Evolutionary conservation across 1,140 invertebrate species (phyloP).

Genomic region (Drosophila miranda): DNA sequence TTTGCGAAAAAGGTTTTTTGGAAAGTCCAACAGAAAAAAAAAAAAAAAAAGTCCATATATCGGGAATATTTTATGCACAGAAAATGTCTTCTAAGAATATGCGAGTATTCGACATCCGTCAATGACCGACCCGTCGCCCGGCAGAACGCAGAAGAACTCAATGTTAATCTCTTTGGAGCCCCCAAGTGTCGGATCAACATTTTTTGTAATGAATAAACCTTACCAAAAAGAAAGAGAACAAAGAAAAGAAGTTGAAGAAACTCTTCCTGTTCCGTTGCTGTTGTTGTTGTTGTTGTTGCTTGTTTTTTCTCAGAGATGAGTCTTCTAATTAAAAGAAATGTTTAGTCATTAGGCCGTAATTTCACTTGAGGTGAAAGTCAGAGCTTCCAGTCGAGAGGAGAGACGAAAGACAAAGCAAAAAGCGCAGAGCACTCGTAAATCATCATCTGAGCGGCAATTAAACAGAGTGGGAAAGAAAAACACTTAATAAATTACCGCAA

Average conservation of each 20-base stretch:
- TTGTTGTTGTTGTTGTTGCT: conserved; percentile 26
- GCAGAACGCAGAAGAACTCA: not conserved
- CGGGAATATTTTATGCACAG: not conserved
- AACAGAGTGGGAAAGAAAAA: conserved; percentile 50
- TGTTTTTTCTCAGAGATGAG: conserved; percentile 48
- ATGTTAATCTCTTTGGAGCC: conserved; percentile 31
- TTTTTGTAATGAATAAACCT: conserved; percentile 36
- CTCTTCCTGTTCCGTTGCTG: conserved; percentile 43
- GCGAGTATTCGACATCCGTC: conserved; percentile 23
- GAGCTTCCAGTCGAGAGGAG: conserved; percentile 21
- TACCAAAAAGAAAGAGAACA: conserved; percentile 33
- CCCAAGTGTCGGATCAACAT: conserved; percentile 54
- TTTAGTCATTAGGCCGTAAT: conserved; percentile 73
- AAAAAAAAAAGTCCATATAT: not conserved
- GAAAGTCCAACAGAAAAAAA: not conserved
- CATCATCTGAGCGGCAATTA: conserved; percentile 62
- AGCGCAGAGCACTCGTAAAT: conserved; percentile 39
- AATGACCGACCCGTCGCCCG: conserved; percentile 3
- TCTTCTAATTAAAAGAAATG: conserved; percentile 75
- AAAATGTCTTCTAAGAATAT: conserved; percentile 13
- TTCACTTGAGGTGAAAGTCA: conserved; percentile 77
- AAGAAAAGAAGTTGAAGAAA: conserved; percentile 47
- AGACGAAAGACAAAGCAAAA: conserved; percentile 35
- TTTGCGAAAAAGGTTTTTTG: not conserved
- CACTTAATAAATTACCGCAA: conserved; percentile 68